Percentiles rank a stretch among this genome's conserved stretches.
These are phyloP conservation scores for Drosophila kurseongensis DNA, from an alignment of 1,140 invertebrate species.

Conservation along the genomic window DNA sequence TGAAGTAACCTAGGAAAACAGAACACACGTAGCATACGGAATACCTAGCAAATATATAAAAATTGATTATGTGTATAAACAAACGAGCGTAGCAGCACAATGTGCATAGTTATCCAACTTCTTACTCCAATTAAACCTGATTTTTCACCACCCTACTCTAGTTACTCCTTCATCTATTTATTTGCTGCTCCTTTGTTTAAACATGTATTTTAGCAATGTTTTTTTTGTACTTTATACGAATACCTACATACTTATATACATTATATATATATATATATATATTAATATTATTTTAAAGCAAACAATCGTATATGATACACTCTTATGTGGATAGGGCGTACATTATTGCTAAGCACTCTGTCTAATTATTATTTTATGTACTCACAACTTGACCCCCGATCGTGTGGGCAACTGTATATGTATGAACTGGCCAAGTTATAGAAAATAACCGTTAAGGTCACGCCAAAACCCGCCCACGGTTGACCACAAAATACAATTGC, in stretches of 20 bases:
- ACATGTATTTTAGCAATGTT: conserved; percentile 64
- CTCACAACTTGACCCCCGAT: conserved; percentile 48
- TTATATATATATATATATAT: conserved; percentile 42
- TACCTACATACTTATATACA: conserved; percentile 48
- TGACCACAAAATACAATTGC: conserved; percentile 52
- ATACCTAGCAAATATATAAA: conserved; percentile 66
- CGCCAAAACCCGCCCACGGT: conserved; percentile 46
- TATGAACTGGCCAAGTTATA: conserved; percentile 63
- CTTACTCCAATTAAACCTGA: conserved; percentile 45
- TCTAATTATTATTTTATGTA: conserved; percentile 63
- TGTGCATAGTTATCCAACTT: conserved; percentile 69
- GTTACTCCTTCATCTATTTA: conserved; percentile 61
- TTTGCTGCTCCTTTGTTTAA: conserved; percentile 69
- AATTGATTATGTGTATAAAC: conserved; percentile 70
- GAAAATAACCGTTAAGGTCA: conserved; percentile 43
- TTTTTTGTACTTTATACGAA: conserved; percentile 68
- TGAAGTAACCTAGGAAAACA: conserved; percentile 25
- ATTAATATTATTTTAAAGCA: conserved; percentile 49
- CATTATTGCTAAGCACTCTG: conserved; percentile 51
- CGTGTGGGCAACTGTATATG: conserved; percentile 41
- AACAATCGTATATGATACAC: conserved; percentile 59
- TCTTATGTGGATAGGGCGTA: conserved; percentile 57
- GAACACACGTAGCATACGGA: conserved; percentile 37
- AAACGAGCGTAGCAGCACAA: conserved; percentile 65
- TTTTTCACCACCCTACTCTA: conserved; percentile 21